These are phyloP conservation scores for Scaptomyza caliginosa DNA, from an alignment of 2,888 invertebrate species.

Conservation along the genomic window DNA sequence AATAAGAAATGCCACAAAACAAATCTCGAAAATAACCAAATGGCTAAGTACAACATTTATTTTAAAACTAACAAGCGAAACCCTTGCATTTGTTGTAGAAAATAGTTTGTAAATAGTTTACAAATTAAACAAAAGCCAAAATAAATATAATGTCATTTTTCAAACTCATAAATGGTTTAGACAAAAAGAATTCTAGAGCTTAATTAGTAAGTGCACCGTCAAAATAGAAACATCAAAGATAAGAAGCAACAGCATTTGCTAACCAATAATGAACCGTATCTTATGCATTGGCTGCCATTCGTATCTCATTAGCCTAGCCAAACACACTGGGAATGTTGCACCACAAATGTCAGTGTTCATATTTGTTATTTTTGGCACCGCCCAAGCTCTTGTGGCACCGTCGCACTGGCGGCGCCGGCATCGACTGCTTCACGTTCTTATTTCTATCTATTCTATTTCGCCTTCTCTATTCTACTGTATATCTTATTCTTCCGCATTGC, in stretches of 20 bases:
- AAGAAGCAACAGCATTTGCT: neutral
- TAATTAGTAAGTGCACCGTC: neutral
- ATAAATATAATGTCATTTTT: neutral
- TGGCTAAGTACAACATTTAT: neutral
- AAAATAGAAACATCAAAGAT: constrained; percentile 15
- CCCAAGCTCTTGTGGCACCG: constrained; percentile 26
- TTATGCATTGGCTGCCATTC: constrained; percentile 44
- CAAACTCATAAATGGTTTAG: neutral
- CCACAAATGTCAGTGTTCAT: constrained; percentile 42
- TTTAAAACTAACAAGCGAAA: neutral
- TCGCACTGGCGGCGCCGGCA: neutral
- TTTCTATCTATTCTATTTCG: neutral
- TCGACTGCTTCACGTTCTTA: neutral
- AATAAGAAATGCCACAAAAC: constrained; percentile 8
- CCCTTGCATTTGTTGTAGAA: neutral
- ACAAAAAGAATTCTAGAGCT: neutral
- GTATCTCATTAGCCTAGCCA: constrained; percentile 57
- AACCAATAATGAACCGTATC: constrained; percentile 43
- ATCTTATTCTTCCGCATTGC: constrained; percentile 32
- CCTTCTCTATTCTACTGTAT: neutral
- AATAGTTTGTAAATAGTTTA: neutral
- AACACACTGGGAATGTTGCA: constrained; percentile 41
- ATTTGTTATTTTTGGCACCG: constrained; percentile 44
- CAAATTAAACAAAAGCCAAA: too few species aligned
- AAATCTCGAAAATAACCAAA: neutral